phyloP scores from a whole-genome alignment of 2,888 invertebrate species.

The Notodonta dromedarius region DNA sequence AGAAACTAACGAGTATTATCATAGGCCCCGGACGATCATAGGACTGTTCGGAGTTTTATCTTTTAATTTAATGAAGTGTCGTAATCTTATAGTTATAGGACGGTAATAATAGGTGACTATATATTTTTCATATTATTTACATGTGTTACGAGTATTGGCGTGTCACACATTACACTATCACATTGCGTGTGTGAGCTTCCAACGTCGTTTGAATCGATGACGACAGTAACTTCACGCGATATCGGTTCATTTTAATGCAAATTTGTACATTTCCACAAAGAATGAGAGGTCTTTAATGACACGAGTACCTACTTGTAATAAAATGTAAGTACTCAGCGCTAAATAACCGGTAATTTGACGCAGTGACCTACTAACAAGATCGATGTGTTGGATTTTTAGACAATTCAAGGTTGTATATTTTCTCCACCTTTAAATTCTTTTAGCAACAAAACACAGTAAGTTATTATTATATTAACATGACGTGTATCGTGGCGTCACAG shows the following conservation, averaged over 20 bases:
- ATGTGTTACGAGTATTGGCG: not conserved
- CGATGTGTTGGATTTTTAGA: too few relatives aligned
- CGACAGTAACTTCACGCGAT: not conserved
- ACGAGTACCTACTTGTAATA: not conserved
- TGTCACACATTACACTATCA: conserved; percentile 1
- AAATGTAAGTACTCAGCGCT: not conserved
- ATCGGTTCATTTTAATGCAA: not conserved
- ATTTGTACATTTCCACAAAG: not conserved
- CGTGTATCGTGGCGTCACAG: too few relatives aligned
- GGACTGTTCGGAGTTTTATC: too few relatives aligned
- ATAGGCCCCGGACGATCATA: too few relatives aligned
- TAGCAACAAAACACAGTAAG: too few relatives aligned
- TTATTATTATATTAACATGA: too few relatives aligned
- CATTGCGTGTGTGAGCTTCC: not conserved
- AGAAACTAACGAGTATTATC: too few relatives aligned
- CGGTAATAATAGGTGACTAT: too few relatives aligned
- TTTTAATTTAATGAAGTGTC: too few relatives aligned
- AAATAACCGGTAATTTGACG: not conserved
- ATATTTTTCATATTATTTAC: not conserved
- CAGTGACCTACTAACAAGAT: not conserved
- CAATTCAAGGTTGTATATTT: too few relatives aligned
- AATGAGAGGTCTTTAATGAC: not conserved
- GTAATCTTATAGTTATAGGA: too few relatives aligned
- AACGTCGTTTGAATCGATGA: not conserved
- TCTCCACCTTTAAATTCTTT: too few relatives aligned